phyloP scores from a whole-genome alignment of 2,888 invertebrate species.

The Dascillus cervinus region DNA sequence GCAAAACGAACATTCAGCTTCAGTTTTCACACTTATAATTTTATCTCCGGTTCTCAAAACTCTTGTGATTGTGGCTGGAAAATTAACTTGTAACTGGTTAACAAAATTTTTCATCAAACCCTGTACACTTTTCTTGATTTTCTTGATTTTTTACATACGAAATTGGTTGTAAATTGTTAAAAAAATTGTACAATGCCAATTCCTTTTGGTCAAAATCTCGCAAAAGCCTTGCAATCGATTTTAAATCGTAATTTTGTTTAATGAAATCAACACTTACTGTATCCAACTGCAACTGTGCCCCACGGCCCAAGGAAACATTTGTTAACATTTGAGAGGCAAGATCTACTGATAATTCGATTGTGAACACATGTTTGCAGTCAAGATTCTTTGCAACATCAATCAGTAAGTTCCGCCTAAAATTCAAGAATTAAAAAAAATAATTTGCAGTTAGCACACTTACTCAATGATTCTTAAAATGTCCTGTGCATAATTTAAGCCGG shows the following conservation, averaged over 20 bases:
- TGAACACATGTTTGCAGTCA: conserved; percentile 59
- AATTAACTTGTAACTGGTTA: conserved; percentile 61
- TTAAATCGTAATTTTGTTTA: conserved; percentile 43
- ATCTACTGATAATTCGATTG: conserved; percentile 62
- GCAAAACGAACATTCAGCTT: conserved; percentile 43
- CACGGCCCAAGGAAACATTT: conserved; percentile 72
- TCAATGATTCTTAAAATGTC: conserved; percentile 23
- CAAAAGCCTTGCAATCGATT: conserved; percentile 69
- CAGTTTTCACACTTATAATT: conserved; percentile 42
- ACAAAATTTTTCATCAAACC: conserved; percentile 70
- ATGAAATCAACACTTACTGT: conserved; percentile 49
- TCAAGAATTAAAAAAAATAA: neutral
- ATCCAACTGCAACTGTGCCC: conserved; percentile 69
- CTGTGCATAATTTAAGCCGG: conserved; percentile 20
- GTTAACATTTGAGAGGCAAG: conserved; percentile 67
- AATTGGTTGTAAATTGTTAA: conserved; percentile 43
- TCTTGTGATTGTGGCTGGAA: conserved; percentile 78
- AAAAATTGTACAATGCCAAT: conserved; percentile 56
- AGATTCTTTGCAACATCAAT: conserved; percentile 54
- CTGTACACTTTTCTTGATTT: conserved; percentile 55
- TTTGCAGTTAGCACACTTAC: too few relatives aligned
- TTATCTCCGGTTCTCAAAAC: conserved; percentile 80
- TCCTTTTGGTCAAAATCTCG: conserved; percentile 72
- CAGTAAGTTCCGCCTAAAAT: conserved; percentile 47
- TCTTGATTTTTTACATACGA: conserved; percentile 36